Base-by-base conservation (phyloP, 2,113 vertebrate species). In the Caranx melampygus region DNA sequence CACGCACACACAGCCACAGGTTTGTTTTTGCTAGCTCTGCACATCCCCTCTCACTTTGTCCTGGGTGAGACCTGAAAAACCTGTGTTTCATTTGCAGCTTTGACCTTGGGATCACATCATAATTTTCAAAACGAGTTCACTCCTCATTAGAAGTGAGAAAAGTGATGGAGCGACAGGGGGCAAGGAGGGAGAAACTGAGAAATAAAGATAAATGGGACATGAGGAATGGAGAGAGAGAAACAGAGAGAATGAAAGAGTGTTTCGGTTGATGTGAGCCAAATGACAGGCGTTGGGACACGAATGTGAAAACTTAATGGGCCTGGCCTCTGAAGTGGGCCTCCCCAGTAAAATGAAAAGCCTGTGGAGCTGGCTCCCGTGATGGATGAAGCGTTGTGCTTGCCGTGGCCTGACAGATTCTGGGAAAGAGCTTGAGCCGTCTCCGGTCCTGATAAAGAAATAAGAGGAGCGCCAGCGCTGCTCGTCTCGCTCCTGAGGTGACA, bases 361-460 rank as follows among this genome's bases (percentile, higher is more conserved):
- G 87, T 88, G 90, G 86, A 91, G 80, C 79, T 74, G 85, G 89
- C 85, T 87, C 77, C 76, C 20, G 87, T 93, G 94, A 93, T 92
- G 92, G 91, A 94, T 92, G 92, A 93, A 92, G 91, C 90, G 94
- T 84, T 83, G 88, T 62, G 79, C 87, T 91, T 59, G 34, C 87
- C 54, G n/a, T 65, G 70, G 72, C 59, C 70, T 93, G 94, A 93
- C 94, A 94, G 88, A 82, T 94, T 94, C 94, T 94, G 94, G 94
- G 94, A 94, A 93, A 88, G 91, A 62, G 70, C 82, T 83, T 51
- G 74, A 79, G 81, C 87, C 70, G 78, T 92, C 91, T 90, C 90
- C 80, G 70, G 75, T 77, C 72, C 86, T 88, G 92, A 94, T 91
- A 92, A 93, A 93, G 89, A 89, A 92, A 90, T 83, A 87, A 87